Conservation (phyloP, 2,113 vertebrate species). For the Rhipidura dahli region DNA sequence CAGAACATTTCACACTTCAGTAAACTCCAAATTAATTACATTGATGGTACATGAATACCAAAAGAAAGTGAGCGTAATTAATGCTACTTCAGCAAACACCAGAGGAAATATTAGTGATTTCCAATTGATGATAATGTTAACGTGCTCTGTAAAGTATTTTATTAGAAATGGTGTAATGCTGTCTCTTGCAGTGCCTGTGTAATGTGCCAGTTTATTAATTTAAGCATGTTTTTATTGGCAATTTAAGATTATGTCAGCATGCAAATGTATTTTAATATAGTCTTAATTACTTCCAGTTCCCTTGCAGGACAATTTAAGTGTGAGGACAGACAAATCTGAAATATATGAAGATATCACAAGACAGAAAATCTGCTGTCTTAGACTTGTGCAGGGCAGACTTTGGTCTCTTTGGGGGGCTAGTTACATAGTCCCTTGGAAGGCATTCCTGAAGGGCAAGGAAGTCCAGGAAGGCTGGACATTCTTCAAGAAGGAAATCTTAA, state of each 20-base stretch:
- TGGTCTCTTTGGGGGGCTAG: background rate
- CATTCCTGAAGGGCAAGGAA: background rate
- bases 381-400: background rate
- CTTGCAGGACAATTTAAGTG: background rate
- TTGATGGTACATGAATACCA: constrained; percentile 37
- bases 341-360: background rate
- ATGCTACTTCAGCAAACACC: constrained; percentile 40
- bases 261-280: background rate
- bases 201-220: constrained; percentile 45
- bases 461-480: background rate
- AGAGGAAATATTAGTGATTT: constrained; percentile 37
- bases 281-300: background rate
- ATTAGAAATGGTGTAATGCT: background rate
- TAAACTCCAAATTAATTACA: constrained; percentile 52
- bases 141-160: constrained; percentile 9
- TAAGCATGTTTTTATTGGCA: constrained; percentile 22
- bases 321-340: background rate
- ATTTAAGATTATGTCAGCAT: background rate
- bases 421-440: background rate
- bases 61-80: constrained; percentile 1
- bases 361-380: background rate
- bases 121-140: constrained; percentile 42
- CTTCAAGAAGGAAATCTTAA: background rate
- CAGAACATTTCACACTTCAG: constrained; percentile 38
- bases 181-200: background rate